Conservation (phyloP, 2,888 invertebrate species). For the Bedellia somnulentella region DNA sequence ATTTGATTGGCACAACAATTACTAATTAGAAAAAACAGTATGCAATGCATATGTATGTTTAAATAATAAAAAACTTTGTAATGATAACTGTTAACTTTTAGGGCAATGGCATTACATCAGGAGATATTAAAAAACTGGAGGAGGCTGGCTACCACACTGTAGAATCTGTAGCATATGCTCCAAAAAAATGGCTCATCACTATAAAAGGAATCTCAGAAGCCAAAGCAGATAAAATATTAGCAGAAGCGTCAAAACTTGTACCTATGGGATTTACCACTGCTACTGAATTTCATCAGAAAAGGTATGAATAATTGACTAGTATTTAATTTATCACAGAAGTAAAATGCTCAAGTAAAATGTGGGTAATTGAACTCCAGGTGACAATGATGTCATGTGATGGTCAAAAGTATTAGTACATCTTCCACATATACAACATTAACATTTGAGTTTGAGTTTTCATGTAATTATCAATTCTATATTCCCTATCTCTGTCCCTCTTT, state of each 20-base stretch:
- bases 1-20: too few relatives aligned
- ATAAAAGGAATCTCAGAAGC: conserved; percentile 97
- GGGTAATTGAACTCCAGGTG: too few relatives aligned
- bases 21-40: too few relatives aligned
- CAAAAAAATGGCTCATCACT: conserved; percentile 84
- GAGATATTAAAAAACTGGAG: conserved; percentile 90
- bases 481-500: too few relatives aligned
- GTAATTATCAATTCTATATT: too few relatives aligned
- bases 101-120: conserved; percentile 88
- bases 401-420: too few relatives aligned
- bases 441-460: too few relatives aligned
- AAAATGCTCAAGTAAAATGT: too few relatives aligned
- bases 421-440: too few relatives aligned
- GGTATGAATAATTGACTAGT: conserved; percentile 33
- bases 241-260: conserved; percentile 89
- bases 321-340: not conserved
- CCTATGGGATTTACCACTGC: conserved; percentile 99
- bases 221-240: conserved; percentile 92
- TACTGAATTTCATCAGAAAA: conserved; percentile 91
- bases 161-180: conserved; percentile 92
- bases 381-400: too few relatives aligned
- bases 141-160: conserved; percentile 95
- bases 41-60: too few relatives aligned
- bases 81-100: conserved; percentile 28
- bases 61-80: too few relatives aligned